Evolutionary conservation across 2,888 invertebrate genomes (phyloP).

Genomic region (Euplexia lucipara): DNA sequence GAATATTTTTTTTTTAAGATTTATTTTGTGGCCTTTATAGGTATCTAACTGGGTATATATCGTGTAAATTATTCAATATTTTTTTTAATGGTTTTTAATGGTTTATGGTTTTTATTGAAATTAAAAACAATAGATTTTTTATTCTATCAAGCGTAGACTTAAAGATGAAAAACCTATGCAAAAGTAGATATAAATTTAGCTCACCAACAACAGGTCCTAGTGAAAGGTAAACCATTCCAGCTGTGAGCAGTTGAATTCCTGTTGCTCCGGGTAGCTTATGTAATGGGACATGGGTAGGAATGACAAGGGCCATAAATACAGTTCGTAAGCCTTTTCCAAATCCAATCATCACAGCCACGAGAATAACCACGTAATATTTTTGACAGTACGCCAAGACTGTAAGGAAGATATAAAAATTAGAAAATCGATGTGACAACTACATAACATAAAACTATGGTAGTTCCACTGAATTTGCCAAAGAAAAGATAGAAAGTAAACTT

Average conservation of each 20-base stretch:
- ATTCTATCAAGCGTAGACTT: too few relatives aligned
- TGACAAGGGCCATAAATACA: constrained; percentile 94
- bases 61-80: too few relatives aligned
- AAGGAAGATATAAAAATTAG: constrained; percentile 63
- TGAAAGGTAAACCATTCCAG: constrained; percentile 92
- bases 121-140: too few relatives aligned
- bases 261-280: constrained; percentile 93
- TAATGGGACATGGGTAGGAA: constrained; percentile 93
- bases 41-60: too few relatives aligned
- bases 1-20: too few relatives aligned
- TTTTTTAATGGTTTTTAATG: too few relatives aligned
- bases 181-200: constrained; percentile 45
- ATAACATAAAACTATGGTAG: too few relatives aligned
- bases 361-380: constrained; percentile 89
- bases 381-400: constrained; percentile 92
- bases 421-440: background rate
- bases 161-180: background rate
- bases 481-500: too few relatives aligned
- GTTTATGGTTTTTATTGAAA: too few relatives aligned
- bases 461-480: background rate
- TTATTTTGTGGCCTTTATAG: too few relatives aligned
- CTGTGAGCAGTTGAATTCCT: constrained; percentile 93
- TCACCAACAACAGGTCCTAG: constrained; percentile 93
- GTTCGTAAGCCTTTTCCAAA: constrained; percentile 94
- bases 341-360: constrained; percentile 92